phyloP scores from a whole-genome alignment of 2,797 vertebrate species.

The Sebastolobus alascanus region DNA sequence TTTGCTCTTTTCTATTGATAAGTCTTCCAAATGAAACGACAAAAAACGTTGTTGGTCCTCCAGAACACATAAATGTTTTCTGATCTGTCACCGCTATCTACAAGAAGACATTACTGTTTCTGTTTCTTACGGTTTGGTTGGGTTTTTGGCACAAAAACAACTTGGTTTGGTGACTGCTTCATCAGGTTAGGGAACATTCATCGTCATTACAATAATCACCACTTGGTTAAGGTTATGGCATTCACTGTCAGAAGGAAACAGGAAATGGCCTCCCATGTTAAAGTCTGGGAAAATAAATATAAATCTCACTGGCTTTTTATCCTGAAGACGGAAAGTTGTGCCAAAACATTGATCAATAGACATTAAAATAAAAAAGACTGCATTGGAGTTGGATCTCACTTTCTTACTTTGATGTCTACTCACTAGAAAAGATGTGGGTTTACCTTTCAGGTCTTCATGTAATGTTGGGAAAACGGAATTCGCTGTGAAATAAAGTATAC shows the following conservation, averaged over 20 bases:
- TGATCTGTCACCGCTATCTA: background rate
- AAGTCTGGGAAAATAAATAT: background rate
- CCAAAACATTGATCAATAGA: background rate
- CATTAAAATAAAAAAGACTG: background rate
- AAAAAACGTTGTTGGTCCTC: background rate
- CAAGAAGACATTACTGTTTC: too few relatives aligned
- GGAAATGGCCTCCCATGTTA: background rate
- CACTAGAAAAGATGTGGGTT: background rate
- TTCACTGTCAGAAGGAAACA: constrained; percentile 4
- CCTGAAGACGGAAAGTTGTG: background rate
- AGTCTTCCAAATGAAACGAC: background rate
- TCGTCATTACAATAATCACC: background rate
- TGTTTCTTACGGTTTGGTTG: too few relatives aligned
- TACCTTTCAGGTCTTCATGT: background rate
- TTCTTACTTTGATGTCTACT: background rate
- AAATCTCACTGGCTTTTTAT: background rate
- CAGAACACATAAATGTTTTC: background rate
- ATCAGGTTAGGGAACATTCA: background rate
- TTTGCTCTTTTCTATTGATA: background rate
- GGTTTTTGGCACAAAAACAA: background rate
- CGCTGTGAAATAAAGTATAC: too few relatives aligned
- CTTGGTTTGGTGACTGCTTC: background rate
- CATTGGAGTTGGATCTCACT: background rate
- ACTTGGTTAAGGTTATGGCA: too few relatives aligned
- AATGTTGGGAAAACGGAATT: background rate